A percentile compares a stretch with the other conserved stretches of the same genome.
Conservation (phyloP, 2,113 vertebrate species). For the Paradoxurus hermaphroditus region DNA sequence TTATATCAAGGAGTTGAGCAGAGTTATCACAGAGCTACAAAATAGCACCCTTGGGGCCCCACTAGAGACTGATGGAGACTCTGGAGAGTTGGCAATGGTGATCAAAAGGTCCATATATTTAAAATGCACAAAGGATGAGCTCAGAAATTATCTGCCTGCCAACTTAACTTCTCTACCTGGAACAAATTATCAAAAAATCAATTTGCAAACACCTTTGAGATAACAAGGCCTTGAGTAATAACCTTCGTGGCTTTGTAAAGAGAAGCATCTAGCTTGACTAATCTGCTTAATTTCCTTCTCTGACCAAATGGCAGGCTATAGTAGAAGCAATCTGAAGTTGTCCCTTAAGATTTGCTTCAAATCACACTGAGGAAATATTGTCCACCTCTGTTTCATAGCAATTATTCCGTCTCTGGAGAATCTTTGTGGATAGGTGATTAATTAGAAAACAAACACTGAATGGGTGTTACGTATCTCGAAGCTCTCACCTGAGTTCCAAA, state of each 20-base stretch:
- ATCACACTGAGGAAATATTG: conserved; percentile 60
- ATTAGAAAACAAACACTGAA: conserved; percentile 48
- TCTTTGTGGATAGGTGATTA: conserved; percentile 44
- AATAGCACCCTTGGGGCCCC: conserved; percentile 49
- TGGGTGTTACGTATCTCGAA: neutral
- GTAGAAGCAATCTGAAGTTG: conserved; percentile 50
- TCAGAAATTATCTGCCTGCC: conserved; percentile 70
- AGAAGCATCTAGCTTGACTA: conserved; percentile 71
- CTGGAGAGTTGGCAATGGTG: conserved; percentile 37
- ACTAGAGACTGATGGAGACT: conserved; percentile 29
- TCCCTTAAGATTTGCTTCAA: conserved; percentile 53
- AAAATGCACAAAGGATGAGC: conserved; percentile 65
- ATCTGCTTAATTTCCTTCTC: conserved; percentile 65
- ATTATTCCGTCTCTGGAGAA: conserved; percentile 52
- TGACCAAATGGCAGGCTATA: conserved; percentile 57
- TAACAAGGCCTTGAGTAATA: conserved; percentile 74
- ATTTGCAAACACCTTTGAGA: conserved; percentile 74
- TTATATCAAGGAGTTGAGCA: conserved; percentile 42
- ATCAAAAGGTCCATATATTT: conserved; percentile 59
- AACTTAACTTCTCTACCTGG: conserved; percentile 68
- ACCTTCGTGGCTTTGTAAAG: conserved; percentile 69
- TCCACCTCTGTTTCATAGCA: conserved; percentile 39
- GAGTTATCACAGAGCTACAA: conserved; percentile 41
- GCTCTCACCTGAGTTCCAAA: neutral
- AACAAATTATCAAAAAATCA: conserved; percentile 77